Evolutionary conservation across 2,797 vertebrate species (phyloP), one percentile per base, ranked within the genome.

Genomic region (Spinibarbus caldwelli): DNA sequence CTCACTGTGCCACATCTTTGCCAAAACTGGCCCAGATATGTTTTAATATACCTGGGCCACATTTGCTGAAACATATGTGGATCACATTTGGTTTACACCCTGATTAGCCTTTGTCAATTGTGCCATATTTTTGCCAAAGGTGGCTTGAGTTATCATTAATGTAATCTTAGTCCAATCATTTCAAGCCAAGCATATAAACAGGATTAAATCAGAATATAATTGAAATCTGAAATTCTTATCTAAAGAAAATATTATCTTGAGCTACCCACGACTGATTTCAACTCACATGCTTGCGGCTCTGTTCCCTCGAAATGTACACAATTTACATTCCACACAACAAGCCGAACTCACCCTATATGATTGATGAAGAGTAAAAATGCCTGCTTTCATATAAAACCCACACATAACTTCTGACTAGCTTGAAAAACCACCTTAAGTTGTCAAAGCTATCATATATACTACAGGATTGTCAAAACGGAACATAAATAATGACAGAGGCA

Each of bases 211-310:
- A 36, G 34, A 75, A 67, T 15, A 57, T 31, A 64, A 78, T 64
- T 43, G 15, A 38, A 59, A 71, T 79, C 45, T 83, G 67, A 72
- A 68, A 62, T 41, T 29, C 73, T 87, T 71, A 87, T 86, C 70
- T 76, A 64, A 71, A 41, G 38, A 71, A 89, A 82, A 89, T 82
- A 75, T 71, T 77, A 66, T 66, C 78, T 8, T 41, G 52, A 43
- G 43, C 29, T 79, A 38, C 14, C 23, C 54, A 38, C 5, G 9
- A 38, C 54, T 75, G 76, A 72, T 45, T 75, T 45, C 47, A n/a
- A 34, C 66, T 52, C 5, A 66, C 34, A 45, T 26, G 52, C 43
- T 71, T 52, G 15, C 0, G 5, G 77, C 68, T 57, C 21, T 81
- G 71, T 75, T 14, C 14, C n/a, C 31, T 43, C 15, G 9, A 23